Evolutionary conservation across 2,888 invertebrate genomes (phyloP).

Genomic region (Apamea anceps): DNA sequence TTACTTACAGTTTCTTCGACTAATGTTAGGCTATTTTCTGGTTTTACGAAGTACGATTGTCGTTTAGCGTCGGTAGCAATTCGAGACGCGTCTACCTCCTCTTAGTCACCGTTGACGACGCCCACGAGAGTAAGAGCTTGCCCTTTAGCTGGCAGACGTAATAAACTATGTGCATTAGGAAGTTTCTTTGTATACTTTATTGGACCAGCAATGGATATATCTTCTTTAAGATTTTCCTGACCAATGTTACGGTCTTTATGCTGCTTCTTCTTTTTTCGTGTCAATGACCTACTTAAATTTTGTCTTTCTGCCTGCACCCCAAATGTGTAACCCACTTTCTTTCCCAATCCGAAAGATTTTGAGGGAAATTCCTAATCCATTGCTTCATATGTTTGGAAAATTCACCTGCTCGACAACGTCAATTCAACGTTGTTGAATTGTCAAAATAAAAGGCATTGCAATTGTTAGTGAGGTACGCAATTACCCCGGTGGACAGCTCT

Average conservation of each 20-base stretch:
- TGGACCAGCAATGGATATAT: background rate
- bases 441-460: background rate
- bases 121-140: conserved; percentile 28
- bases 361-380: background rate
- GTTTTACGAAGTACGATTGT: conserved; percentile 7
- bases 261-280: background rate
- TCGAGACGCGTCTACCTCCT: conserved; percentile 16
- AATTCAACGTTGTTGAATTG: background rate
- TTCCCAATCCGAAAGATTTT: background rate
- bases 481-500: background rate
- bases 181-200: conserved; percentile 7
- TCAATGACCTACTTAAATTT: background rate
- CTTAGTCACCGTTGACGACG: conserved; percentile 21
- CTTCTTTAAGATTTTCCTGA: background rate
- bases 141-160: background rate
- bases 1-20: background rate
- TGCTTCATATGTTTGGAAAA: background rate
- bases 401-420: background rate
- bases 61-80: conserved; percentile 12
- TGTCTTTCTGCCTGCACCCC: background rate
- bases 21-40: background rate
- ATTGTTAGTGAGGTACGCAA: background rate
- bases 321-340: background rate
- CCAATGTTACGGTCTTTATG: background rate
- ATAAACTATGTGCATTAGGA: conserved; percentile 5